These are phyloP conservation scores for Macrostomum lignano DNA, from an alignment of 1,140 invertebrate species.

Conservation along the genomic window DNA sequence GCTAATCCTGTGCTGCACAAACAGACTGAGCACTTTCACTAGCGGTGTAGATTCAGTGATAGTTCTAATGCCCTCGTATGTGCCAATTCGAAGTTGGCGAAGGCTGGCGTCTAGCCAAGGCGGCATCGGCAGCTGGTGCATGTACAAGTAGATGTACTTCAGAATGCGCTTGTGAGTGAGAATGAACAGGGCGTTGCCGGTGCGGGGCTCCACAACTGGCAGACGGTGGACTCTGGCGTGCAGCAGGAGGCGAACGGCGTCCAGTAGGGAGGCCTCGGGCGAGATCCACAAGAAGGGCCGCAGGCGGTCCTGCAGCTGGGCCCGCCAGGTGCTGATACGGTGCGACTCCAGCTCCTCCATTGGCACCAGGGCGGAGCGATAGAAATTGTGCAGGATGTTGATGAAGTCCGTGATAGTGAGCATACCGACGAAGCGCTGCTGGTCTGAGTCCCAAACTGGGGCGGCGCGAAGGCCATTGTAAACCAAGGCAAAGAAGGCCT, in stretches of 20 bases:
- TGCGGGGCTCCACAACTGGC: slow-evolving; percentile 70
- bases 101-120: slow-evolving; percentile 2
- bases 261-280: slow-evolving; percentile 37
- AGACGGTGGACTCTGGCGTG: slow-evolving; percentile 46
- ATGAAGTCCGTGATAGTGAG: slow-evolving; percentile 98
- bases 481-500: slow-evolving; percentile 88
- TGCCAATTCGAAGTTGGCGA: background rate
- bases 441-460: slow-evolving; percentile 70
- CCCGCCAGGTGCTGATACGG: slow-evolving; percentile 34
- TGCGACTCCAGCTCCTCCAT: slow-evolving; percentile 86
- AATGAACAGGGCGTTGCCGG: slow-evolving; percentile 89
- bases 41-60: slow-evolving; percentile 45
- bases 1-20: slow-evolving; percentile 76
- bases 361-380: slow-evolving; percentile 44
- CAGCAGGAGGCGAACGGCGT: slow-evolving; percentile 44
- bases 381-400: slow-evolving; percentile 67
- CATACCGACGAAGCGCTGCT: slow-evolving; percentile 70
- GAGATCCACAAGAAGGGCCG: slow-evolving; percentile 20
- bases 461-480: slow-evolving; percentile 95
- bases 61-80: background rate
- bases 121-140: slow-evolving; percentile 6
- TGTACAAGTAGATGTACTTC: slow-evolving; percentile 65
- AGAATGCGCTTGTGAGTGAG: slow-evolving; percentile 93
- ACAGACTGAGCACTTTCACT: slow-evolving; percentile 74
- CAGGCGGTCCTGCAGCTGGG: slow-evolving; percentile 15